phyloP scores from a whole-genome alignment of 2,113 vertebrate genomes.

The Sprattus sprattus region DNA sequence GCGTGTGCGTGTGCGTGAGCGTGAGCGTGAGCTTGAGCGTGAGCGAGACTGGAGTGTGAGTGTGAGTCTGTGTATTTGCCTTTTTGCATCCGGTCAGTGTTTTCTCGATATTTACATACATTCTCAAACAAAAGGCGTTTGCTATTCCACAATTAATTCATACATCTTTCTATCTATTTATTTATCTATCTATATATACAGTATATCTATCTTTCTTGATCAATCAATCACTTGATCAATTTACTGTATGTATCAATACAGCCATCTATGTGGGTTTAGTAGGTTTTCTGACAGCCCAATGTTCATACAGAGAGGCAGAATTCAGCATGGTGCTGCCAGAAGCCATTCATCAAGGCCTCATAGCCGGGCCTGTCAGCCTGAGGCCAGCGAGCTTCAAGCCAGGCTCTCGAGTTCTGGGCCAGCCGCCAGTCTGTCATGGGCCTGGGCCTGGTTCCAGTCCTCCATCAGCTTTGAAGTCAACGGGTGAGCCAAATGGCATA shows the following conservation, averaged over 20 bases:
- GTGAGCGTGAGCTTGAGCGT: neutral
- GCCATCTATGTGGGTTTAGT: neutral
- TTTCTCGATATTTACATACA: constrained; percentile 7
- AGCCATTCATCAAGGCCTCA: constrained; percentile 82
- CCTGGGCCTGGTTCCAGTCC: constrained; percentile 85
- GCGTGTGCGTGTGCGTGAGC: neutral
- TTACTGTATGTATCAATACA: neutral
- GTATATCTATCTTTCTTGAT: neutral
- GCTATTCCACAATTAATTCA: neutral
- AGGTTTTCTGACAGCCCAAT: constrained; percentile 49
- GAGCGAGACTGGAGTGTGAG: too few species aligned
- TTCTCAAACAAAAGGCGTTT: neutral
- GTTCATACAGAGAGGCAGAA: constrained; percentile 62
- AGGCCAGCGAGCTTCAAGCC: constrained; percentile 79
- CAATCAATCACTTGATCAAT: neutral
- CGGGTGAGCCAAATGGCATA: constrained; percentile 86
- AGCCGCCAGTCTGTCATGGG: constrained; percentile 89
- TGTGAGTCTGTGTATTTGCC: neutral
- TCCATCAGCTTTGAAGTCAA: constrained; percentile 90
- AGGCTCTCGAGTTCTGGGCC: constrained; percentile 84
- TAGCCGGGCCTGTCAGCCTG: constrained; percentile 82
- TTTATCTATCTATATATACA: neutral
- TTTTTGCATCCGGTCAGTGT: neutral
- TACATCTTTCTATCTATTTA: neutral
- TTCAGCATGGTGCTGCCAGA: constrained; percentile 73